These are phyloP conservation scores for Sterrhoptilus dennistouni DNA, from an alignment of 2,113 vertebrate species.

Conservation along the genomic window DNA sequence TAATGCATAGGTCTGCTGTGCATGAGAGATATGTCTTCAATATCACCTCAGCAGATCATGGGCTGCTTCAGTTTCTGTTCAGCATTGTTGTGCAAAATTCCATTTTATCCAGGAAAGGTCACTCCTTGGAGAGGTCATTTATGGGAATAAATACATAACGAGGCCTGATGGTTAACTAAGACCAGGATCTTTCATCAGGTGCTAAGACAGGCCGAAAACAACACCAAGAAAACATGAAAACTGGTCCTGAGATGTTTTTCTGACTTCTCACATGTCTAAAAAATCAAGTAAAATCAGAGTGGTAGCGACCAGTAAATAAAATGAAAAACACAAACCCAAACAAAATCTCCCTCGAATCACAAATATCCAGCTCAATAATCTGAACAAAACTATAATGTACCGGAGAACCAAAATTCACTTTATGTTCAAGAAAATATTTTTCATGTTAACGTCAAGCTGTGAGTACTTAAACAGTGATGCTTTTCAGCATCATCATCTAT, in stretches of 20 bases:
- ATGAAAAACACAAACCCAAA: neutral
- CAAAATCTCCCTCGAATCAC: neutral
- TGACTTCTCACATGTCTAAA: neutral
- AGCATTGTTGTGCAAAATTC: neutral
- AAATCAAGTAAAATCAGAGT: neutral
- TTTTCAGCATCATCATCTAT: constrained; percentile 38
- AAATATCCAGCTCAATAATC: neutral
- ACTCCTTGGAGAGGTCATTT: neutral
- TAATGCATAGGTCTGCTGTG: constrained; percentile 32
- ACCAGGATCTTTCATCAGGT: neutral
- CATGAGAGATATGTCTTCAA: constrained; percentile 48
- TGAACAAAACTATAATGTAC: neutral
- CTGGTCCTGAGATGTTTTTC: neutral
- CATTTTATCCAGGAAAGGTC: neutral
- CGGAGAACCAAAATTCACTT: neutral
- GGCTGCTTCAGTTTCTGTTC: constrained; percentile 17
- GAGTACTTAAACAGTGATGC: constrained; percentile 42
- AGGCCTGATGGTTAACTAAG: neutral
- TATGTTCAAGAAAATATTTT: constrained; percentile 39
- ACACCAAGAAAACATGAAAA: neutral
- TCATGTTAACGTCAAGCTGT: constrained; percentile 12
- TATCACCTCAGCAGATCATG: constrained; percentile 49
- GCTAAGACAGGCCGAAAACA: neutral
- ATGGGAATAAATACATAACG: neutral
- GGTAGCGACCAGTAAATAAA: neutral